Conservation (phyloP, 64 coral and sea anemone genomes). For the Montipora cactus region DNA sequence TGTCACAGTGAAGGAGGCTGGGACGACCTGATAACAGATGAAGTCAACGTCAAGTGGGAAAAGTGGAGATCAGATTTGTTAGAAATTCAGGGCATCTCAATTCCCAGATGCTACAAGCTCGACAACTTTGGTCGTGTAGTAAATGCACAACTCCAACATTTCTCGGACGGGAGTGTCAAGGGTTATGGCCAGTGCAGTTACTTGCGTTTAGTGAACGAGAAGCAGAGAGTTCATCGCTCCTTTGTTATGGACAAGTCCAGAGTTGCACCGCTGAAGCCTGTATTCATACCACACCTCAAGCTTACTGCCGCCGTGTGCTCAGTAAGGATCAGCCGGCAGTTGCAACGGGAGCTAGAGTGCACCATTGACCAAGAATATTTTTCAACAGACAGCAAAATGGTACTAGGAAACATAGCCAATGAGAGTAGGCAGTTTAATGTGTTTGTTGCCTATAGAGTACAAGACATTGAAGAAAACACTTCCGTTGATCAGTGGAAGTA, state of each 20-base stretch:
- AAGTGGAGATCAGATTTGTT: neutral
- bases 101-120: slow-evolving; percentile 6
- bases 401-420: neutral
- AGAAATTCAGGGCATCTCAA: neutral
- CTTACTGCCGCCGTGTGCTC: slow-evolving; percentile 18
- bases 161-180: neutral
- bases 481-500: too few species aligned
- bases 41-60: slow-evolving; percentile 12
- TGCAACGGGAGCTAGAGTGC: too few species aligned
- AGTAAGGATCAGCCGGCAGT: too few species aligned
- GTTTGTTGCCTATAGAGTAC: neutral
- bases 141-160: neutral
- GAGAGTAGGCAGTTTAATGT: neutral
- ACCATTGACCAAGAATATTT: too few species aligned
- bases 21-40: neutral
- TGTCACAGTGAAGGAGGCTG: neutral
- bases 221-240: neutral
- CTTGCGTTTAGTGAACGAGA: neutral
- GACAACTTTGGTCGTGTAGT: neutral
- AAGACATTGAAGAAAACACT: neutral
- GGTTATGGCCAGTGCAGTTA: slow-evolving; percentile 16
- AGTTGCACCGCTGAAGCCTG: slow-evolving; percentile 13
- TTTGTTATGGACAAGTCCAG: slow-evolving; percentile 48
- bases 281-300: slow-evolving; percentile 22
- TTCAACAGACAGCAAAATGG: too few species aligned